Percentiles rank a stretch among this genome's conserved stretches.
These are phyloP conservation scores for Hedya salicella DNA, from an alignment of 2,888 invertebrate genomes.

Conservation along the genomic window DNA sequence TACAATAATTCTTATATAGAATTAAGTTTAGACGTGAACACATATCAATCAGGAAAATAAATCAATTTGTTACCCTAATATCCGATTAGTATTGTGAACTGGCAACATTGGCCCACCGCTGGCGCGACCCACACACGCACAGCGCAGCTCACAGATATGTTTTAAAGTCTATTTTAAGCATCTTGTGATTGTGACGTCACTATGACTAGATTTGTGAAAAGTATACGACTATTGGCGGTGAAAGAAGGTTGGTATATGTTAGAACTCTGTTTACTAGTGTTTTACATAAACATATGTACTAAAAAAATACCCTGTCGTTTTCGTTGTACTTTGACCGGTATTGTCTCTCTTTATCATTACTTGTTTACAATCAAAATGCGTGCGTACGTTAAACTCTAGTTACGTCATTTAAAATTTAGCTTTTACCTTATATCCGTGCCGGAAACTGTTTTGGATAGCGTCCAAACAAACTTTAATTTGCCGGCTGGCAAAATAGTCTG, in stretches of 20 bases:
- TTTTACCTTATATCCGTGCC: neutral
- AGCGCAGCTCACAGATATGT: slow-evolving; percentile 10
- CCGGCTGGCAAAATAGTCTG: slow-evolving; percentile 7
- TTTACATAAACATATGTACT: neutral
- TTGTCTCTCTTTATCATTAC: neutral
- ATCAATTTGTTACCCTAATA: neutral
- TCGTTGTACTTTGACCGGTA: slow-evolving; percentile 23
- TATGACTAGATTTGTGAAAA: slow-evolving; percentile 56
- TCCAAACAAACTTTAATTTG: slow-evolving; percentile 21
- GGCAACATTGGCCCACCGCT: slow-evolving; percentile 5
- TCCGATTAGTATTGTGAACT: neutral
- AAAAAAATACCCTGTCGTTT: neutral
- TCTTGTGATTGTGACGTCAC: slow-evolving; percentile 36
- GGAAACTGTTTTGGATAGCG: slow-evolving; percentile 25
- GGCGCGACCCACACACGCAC: slow-evolving; percentile 15
- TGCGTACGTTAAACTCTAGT: neutral
- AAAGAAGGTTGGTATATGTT: slow-evolving; percentile 63
- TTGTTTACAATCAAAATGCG: slow-evolving; percentile 2
- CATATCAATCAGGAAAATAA: too few relatives aligned
- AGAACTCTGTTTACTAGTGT: neutral
- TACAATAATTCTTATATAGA: too few relatives aligned
- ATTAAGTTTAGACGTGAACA: too few relatives aligned
- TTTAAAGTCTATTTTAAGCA: slow-evolving; percentile 1
- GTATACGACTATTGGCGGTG: slow-evolving; percentile 57
- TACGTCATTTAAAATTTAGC: slow-evolving; percentile 3